A percentile compares a stretch with the other conserved stretches of the same genome.
Evolutionary conservation across 2,888 invertebrate genomes (phyloP).

Genomic region (Cephus nigrinus): DNA sequence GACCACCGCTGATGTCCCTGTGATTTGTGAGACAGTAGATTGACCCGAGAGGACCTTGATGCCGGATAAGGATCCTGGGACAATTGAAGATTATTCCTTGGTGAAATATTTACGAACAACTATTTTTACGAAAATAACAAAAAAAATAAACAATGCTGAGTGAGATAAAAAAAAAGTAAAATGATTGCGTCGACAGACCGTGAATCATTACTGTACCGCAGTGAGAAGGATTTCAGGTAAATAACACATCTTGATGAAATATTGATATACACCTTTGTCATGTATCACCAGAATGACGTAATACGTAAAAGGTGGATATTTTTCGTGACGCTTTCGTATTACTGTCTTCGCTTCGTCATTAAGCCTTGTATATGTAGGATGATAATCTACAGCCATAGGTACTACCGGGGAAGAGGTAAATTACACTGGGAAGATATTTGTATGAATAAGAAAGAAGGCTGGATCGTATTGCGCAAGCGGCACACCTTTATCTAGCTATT

Average conservation of each 20-base stretch:
- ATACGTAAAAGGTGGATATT: background rate
- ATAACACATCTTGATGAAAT: background rate
- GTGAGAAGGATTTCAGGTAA: background rate
- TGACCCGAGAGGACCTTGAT: constrained; percentile 18
- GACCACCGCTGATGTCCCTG: constrained; percentile 23
- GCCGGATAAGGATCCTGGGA: background rate
- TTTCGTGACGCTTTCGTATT: background rate
- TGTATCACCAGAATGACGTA: background rate
- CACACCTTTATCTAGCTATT: background rate
- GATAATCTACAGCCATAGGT: background rate
- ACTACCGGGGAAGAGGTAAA: background rate
- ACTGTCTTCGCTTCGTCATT: background rate
- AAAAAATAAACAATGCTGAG: background rate
- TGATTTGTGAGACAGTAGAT: constrained; percentile 30
- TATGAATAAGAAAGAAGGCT: background rate
- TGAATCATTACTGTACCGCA: background rate
- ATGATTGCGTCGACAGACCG: background rate
- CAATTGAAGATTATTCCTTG: background rate
- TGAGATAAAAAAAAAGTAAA: background rate
- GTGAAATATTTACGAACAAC: background rate
- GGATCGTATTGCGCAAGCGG: background rate
- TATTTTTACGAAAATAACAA: background rate
- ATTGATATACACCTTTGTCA: background rate
- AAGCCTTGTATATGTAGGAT: background rate
- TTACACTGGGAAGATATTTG: background rate